phyloP scores from a whole-genome alignment of 2,113 vertebrate species.

The Lophotis ruficrista region DNA sequence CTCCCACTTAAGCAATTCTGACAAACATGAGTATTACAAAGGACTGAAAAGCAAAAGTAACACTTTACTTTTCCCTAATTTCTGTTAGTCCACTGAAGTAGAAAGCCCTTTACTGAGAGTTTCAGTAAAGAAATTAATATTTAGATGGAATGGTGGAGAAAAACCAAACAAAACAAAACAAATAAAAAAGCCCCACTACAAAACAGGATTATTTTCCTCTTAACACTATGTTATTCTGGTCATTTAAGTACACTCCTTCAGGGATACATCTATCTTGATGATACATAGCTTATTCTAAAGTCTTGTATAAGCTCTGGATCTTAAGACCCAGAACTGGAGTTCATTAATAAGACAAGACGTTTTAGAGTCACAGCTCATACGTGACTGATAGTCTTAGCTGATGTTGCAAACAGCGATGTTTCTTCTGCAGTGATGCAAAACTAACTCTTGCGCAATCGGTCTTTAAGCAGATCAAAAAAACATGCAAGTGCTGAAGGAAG shows the following conservation, averaged over 20 bases:
- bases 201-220: neutral
- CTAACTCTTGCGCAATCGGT: neutral
- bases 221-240: neutral
- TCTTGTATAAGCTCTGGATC: neutral
- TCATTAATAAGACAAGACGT: neutral
- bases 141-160: neutral
- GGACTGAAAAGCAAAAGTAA: neutral
- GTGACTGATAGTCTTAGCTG: neutral
- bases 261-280: neutral
- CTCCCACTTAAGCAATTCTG: neutral
- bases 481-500: neutral
- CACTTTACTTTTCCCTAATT: neutral
- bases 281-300: neutral
- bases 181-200: too few species aligned
- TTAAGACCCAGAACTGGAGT: neutral
- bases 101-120: neutral
- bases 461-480: neutral
- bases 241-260: neutral
- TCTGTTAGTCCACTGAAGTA: neutral
- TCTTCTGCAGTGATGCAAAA: too few species aligned
- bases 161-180: too few species aligned
- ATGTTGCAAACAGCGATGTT: too few species aligned
- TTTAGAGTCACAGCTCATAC: neutral
- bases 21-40: neutral
- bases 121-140: neutral